phyloP scores from a whole-genome alignment of 2,797 vertebrate genomes.

The Ctenosaura bakeri region DNA sequence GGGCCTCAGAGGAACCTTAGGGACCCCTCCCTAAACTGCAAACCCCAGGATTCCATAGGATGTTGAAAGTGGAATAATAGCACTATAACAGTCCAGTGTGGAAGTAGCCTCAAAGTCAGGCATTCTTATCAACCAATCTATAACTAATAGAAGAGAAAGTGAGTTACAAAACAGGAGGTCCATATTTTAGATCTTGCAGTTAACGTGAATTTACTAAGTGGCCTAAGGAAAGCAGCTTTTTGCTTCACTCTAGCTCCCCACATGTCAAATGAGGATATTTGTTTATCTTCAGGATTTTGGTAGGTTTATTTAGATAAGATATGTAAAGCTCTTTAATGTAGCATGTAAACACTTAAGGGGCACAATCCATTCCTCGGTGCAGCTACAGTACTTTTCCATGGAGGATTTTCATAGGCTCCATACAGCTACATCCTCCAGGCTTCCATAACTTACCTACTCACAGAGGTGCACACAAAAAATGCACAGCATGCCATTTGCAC shows the following conservation, averaged over 20 bases:
- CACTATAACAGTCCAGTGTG: no score
- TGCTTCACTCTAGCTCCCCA: not conserved
- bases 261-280: not conserved
- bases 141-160: not conserved
- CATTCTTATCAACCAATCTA: not conserved
- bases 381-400: not conserved
- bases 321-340: not conserved
- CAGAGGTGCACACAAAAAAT: not conserved
- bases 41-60: no score
- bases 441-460: no score
- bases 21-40: no score
- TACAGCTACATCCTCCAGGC: not conserved
- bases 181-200: no score
- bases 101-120: no score
- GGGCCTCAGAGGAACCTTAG: no score
- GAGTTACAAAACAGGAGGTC: not conserved
- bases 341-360: no score
- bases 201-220: not conserved
- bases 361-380: not conserved
- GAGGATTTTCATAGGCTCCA: not conserved
- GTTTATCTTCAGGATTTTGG: not conserved
- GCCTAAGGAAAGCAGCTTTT: not conserved
- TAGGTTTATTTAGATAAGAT: not conserved
- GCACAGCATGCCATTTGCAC: not conserved
- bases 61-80: no score